A percentile compares a stretch with the other conserved stretches of the same genome.
Evolutionary conservation across 2,797 vertebrate species (phyloP).

Genomic region (Podarcis siculus): DNA sequence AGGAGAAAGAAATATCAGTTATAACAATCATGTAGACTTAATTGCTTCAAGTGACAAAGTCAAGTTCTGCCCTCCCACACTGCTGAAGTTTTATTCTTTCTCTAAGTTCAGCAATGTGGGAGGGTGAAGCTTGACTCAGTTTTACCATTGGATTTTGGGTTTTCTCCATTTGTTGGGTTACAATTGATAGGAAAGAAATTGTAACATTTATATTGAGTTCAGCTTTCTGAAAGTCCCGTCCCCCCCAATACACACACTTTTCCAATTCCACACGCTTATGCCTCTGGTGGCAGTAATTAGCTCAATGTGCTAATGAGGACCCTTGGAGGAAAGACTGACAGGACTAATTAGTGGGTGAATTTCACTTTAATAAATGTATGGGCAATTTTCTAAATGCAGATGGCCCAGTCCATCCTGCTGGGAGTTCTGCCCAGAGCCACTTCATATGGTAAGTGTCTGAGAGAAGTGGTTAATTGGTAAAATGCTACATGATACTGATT

Average conservation of each 20-base stretch:
- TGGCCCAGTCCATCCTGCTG: constrained; percentile 87
- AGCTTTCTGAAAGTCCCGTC: not conserved
- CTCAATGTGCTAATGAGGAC: constrained; percentile 90
- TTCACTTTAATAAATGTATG: constrained; percentile 97
- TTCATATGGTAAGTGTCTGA: constrained; percentile 91
- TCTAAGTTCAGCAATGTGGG: no score
- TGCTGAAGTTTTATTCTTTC: no score
- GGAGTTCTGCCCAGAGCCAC: constrained; percentile 87
- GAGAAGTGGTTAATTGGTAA: constrained; percentile 96
- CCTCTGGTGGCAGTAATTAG: constrained; percentile 85
- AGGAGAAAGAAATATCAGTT: no score
- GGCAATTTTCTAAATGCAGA: constrained; percentile 96
- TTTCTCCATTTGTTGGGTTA: constrained; percentile 29
- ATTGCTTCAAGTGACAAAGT: no score
- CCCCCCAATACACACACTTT: not conserved
- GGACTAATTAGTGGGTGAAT: constrained; percentile 94
- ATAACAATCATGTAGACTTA: no score
- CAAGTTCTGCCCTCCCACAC: no score
- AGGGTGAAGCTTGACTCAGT: not conserved
- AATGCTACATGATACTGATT: constrained; percentile 86
- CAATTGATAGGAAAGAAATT: constrained; percentile 2
- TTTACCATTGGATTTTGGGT: constrained; percentile 12
- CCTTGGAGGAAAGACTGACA: constrained; percentile 86
- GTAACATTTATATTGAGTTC: constrained; percentile 2
- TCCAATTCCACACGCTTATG: constrained; percentile 21